These are phyloP conservation scores for Mesitornis unicolor DNA, from an alignment of 2,113 vertebrate species.

Conservation along the genomic window DNA sequence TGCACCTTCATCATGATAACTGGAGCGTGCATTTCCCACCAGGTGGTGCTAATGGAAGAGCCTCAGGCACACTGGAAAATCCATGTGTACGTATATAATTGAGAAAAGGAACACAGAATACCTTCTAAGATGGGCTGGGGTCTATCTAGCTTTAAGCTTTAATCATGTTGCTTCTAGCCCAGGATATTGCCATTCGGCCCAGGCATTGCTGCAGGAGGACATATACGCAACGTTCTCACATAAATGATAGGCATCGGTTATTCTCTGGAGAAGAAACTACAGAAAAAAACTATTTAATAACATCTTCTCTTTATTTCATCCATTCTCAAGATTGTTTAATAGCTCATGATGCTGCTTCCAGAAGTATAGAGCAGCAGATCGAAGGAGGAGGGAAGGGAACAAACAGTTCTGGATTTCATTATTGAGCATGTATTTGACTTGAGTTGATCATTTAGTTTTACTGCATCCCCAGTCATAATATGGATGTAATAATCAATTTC, in stretches of 20 bases:
- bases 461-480: neutral
- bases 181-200: neutral
- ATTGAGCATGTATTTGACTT: neutral
- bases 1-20: neutral
- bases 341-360: neutral
- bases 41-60: neutral
- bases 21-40: neutral
- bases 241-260: neutral
- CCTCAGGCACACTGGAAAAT: neutral
- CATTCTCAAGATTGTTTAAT: neutral
- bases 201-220: neutral
- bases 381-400: neutral
- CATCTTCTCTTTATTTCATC: neutral
- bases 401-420: neutral
- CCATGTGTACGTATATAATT: neutral
- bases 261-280: neutral
- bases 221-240: neutral
- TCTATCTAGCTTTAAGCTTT: neutral
- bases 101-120: neutral
- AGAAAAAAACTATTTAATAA: neutral
- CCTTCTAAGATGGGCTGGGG: neutral
- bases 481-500: neutral
- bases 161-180: neutral
- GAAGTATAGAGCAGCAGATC: neutral
- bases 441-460: neutral